A percentile compares a stretch with the other conserved stretches of the same genome.
These are phyloP conservation scores for Diglossa cyanea DNA, from an alignment of 2,797 vertebrate genomes.

Conservation along the genomic window DNA sequence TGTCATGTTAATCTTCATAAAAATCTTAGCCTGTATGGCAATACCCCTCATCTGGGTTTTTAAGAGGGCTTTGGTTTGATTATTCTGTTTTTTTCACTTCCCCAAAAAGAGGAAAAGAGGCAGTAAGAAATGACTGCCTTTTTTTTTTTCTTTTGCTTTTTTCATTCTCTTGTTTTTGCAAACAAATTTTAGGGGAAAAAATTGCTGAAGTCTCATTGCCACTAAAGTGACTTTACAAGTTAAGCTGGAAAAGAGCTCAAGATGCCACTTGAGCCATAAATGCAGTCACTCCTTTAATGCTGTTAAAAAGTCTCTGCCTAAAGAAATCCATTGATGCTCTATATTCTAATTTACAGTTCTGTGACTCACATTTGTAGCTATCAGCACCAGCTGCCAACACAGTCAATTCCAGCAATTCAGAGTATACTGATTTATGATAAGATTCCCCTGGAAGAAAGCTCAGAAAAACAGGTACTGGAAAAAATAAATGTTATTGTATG, in stretches of 20 bases:
- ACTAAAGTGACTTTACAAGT: neutral
- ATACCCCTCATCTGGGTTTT: neutral
- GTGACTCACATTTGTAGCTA: conserved; percentile 51
- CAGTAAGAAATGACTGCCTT: neutral
- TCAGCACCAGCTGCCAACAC: conserved; percentile 48
- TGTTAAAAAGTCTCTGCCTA: neutral
- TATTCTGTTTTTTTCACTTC: neutral
- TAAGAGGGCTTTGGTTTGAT: neutral
- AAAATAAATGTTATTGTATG: neutral
- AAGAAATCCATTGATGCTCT: conserved; percentile 38
- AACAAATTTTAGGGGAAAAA: neutral
- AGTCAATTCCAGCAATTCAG: conserved; percentile 41
- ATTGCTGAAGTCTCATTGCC: neutral
- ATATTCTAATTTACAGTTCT: conserved; percentile 59
- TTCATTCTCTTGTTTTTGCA: neutral
- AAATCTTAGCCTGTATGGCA: neutral
- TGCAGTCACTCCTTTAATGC: conserved; percentile 12
- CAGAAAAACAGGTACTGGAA: conserved; percentile 20
- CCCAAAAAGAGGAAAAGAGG: neutral
- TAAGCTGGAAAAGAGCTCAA: neutral
- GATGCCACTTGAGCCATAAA: conserved; percentile 7
- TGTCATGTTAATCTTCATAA: conserved; percentile 3
- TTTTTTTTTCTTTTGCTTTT: neutral
- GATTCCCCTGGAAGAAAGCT: conserved; percentile 43
- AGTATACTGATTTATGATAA: conserved; percentile 50